A percentile compares a stretch with the other conserved stretches of the same genome.
These are phyloP conservation scores for Cryptophagus acutangulus DNA, from an alignment of 2,888 invertebrate genomes.

Conservation along the genomic window DNA sequence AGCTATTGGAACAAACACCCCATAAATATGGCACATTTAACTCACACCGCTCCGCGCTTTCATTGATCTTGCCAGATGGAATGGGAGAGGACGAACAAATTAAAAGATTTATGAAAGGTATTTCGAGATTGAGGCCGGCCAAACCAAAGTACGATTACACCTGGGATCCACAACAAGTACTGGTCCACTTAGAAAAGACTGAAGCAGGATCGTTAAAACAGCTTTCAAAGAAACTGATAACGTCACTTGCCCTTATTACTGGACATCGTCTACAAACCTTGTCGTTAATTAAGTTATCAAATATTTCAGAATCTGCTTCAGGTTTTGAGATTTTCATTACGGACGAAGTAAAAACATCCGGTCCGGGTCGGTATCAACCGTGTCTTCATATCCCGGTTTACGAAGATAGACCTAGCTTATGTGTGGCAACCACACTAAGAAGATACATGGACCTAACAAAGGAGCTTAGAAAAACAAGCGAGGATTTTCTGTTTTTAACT, in stretches of 20 bases:
- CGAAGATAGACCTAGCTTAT: constrained; percentile 18
- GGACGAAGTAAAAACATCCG: constrained; percentile 11
- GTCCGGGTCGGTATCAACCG: constrained; percentile 13
- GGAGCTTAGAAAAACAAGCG: neutral
- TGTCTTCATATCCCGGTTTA: constrained; percentile 18
- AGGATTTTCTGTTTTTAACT: constrained; percentile 11
- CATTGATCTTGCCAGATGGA: constrained; percentile 20
- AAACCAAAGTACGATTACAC: constrained; percentile 27
- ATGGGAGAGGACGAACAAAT: constrained; percentile 20
- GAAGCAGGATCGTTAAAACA: constrained; percentile 11
- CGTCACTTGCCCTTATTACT: constrained; percentile 25
- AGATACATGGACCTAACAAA: constrained; percentile 16
- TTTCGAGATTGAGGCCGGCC: constrained; percentile 22
- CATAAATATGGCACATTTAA: constrained; percentile 27
- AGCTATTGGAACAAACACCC: constrained; percentile 5
- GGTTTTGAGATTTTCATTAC: constrained; percentile 1
- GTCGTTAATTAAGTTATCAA: constrained; percentile 20
- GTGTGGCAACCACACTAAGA: constrained; percentile 16
- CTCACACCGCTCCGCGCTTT: constrained; percentile 28
- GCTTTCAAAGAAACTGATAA: constrained; percentile 24
- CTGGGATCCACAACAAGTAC: constrained; percentile 30
- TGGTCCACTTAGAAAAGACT: constrained; percentile 15
- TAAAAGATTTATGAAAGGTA: constrained; percentile 28
- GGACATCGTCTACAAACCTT: constrained; percentile 20
- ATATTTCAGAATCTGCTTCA: constrained; percentile 10